A percentile compares a stretch with the other conserved stretches of the same genome.
phyloP scores from a whole-genome alignment of 92 coral and sea anemone species.

The Epizoanthus stellaris region DNA sequence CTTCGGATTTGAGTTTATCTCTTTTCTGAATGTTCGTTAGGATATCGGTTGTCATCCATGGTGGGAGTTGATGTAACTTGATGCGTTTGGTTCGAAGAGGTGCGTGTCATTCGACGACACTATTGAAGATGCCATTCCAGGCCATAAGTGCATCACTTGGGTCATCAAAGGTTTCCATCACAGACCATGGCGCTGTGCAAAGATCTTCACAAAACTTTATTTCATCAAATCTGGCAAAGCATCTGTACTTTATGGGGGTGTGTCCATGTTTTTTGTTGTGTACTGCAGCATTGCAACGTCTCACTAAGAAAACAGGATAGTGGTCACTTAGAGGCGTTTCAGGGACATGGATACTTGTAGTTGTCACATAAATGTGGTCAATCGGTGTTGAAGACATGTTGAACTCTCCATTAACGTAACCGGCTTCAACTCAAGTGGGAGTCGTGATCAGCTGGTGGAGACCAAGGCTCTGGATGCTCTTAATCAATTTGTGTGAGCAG shows the following conservation, averaged over 20 bases:
- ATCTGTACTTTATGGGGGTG: constrained; percentile 12
- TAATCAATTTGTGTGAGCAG: too few species aligned
- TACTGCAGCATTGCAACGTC: constrained; percentile 1
- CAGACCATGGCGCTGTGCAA: constrained; percentile 44
- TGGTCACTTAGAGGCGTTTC: constrained; percentile 42
- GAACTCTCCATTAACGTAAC: not conserved
- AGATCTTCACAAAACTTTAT: too few species aligned
- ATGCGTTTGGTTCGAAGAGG: constrained; percentile 32
- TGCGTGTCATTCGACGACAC: constrained; percentile 27
- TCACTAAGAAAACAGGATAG: not conserved
- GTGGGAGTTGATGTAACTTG: constrained; percentile 44
- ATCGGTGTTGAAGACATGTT: constrained; percentile 35
- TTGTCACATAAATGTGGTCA: constrained; percentile 36
- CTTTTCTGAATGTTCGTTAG: constrained; percentile 31
- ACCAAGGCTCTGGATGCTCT: not conserved
- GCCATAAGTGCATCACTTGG: constrained; percentile 41
- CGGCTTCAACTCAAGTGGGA: constrained; percentile 25
- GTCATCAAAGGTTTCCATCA: constrained; percentile 32
- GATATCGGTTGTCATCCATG: constrained; percentile 47
- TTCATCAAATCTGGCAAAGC: constrained; percentile 10
- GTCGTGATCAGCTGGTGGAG: not conserved
- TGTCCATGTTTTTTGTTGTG: constrained; percentile 3
- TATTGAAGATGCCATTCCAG: constrained; percentile 39
- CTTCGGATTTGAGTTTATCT: constrained; percentile 26
- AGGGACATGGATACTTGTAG: constrained; percentile 16